Evolutionary conservation across 2,797 vertebrate species (phyloP), one percentile per base, ranked within the genome.

Genomic region (Molossus molossus): DNA sequence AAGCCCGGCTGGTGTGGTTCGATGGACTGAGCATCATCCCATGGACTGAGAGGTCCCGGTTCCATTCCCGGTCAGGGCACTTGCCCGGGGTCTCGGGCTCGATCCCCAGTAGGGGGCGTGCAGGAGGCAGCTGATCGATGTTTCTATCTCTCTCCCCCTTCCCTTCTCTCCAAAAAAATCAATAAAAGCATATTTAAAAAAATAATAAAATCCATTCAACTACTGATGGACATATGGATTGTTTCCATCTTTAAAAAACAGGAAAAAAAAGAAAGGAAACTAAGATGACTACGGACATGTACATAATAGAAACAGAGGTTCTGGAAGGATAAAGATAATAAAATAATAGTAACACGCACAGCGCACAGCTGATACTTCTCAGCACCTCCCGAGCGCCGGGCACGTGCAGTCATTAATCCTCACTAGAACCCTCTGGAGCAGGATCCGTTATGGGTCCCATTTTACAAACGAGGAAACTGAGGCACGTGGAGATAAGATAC

Each of bases 391-490:
- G 17, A 10, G n/a, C 1, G 27, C 37, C 6, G 3, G 20, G 69
- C 13, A 25, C 4, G 0, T 0, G 18, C 25, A 25, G 2, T 20
- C 17, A 45, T 0, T 4, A 27, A 40, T 40, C 29, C 40, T 50
- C 62, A 6, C 25, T 48, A 64, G 60, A 55, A 11, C 25, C 69
- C 33, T n/a, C 20, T 6, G 15, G 29, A 64, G 60, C 20, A 64
- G 29, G 62, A 4, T 27, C 40, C 64, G 2, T n/a, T 14, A 25
- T 64, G 23, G 33, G 4, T 60, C 45, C 57, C 37, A 40, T 29
- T 29, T 83, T 87, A 40, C 62, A 87, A 9, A 45, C 3, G 64
- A 55, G 70, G 64, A 87, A 37, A 87, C n/a, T 0, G 70, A 91
- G 77, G 57, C 40, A 25, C 4, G 1, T 0, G 6, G 40, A 2